phyloP scores from a whole-genome alignment of 2,888 invertebrate genomes.

The Dasysyrphus albostriatus region DNA sequence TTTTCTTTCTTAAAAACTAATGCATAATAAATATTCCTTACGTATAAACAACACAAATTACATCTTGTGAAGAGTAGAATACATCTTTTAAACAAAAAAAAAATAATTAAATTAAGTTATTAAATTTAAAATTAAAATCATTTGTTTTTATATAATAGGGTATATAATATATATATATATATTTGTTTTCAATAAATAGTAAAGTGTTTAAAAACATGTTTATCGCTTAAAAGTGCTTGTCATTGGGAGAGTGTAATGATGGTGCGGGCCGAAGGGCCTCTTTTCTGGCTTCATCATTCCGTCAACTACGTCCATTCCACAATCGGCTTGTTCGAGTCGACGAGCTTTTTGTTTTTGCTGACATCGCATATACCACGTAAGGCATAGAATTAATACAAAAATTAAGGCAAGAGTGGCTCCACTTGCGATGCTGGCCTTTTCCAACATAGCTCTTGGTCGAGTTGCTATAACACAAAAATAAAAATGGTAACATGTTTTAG shows the following conservation, averaged over 20 bases:
- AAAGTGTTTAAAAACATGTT: slow-evolving; percentile 70
- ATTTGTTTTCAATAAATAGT: slow-evolving; percentile 71
- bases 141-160: slow-evolving; percentile 60
- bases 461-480: slow-evolving; percentile 51
- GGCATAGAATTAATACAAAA: slow-evolving; percentile 86
- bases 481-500: background rate
- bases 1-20: slow-evolving; percentile 49
- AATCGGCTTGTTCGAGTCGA: slow-evolving; percentile 69
- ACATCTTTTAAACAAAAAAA: slow-evolving; percentile 54
- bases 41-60: slow-evolving; percentile 65
- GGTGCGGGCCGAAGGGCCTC: slow-evolving; percentile 83
- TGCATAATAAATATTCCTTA: slow-evolving; percentile 74
- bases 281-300: slow-evolving; percentile 80
- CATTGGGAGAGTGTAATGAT: slow-evolving; percentile 81
- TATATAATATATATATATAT: slow-evolving; percentile 54
- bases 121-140: slow-evolving; percentile 68
- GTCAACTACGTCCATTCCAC: slow-evolving; percentile 82
- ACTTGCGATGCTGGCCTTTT: slow-evolving; percentile 92
- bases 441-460: slow-evolving; percentile 90
- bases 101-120: slow-evolving; percentile 69
- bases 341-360: slow-evolving; percentile 84
- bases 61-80: slow-evolving; percentile 59
- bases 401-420: slow-evolving; percentile 88
- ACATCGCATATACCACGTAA: slow-evolving; percentile 86
- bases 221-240: slow-evolving; percentile 80